Percentiles rank a stretch among this genome's conserved stretches.
phyloP scores from a whole-genome alignment of 2,888 invertebrate species.

The Synergus gifuensis region DNA sequence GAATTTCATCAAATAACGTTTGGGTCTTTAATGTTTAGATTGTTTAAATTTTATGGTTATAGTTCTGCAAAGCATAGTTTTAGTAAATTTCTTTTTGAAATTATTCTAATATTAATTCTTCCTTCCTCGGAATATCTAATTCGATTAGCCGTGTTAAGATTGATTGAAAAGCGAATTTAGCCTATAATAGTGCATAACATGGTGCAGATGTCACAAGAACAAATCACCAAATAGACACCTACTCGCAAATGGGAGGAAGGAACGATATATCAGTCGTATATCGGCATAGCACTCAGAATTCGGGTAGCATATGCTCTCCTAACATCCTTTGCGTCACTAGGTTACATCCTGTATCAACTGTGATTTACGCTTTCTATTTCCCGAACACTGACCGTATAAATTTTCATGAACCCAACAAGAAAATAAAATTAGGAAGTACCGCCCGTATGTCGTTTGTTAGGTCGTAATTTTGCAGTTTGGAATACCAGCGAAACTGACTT shows the following conservation, averaged over 20 bases:
- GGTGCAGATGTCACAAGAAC: not conserved
- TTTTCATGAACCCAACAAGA: not conserved
- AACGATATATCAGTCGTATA: slow-evolving; percentile 51
- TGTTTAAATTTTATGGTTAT: too few species aligned
- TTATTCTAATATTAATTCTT: too few species aligned
- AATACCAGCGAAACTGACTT: slow-evolving; percentile 3
- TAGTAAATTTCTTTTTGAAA: too few species aligned
- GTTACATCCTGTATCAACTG: slow-evolving; percentile 59
- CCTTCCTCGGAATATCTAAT: too few species aligned
- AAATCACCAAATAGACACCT: not conserved
- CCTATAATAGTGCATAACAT: not conserved
- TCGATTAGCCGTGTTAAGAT: too few species aligned
- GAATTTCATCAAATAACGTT: not conserved
- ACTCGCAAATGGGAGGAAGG: not conserved
- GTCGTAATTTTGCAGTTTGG: slow-evolving; percentile 24
- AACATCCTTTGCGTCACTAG: slow-evolving; percentile 55
- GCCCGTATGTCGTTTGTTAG: not conserved
- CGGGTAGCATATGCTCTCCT: slow-evolving; percentile 38
- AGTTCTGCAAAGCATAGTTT: too few species aligned
- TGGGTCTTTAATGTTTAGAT: too few species aligned
- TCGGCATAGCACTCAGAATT: slow-evolving; percentile 29
- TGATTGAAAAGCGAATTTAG: not conserved
- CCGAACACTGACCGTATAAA: slow-evolving; percentile 51
- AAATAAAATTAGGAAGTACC: slow-evolving; percentile 29
- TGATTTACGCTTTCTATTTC: slow-evolving; percentile 65